Percentiles rank a stretch among this genome's conserved stretches.
Evolutionary conservation across 1,140 invertebrate genomes (phyloP).

Genomic region (Drosophila nasuta): DNA sequence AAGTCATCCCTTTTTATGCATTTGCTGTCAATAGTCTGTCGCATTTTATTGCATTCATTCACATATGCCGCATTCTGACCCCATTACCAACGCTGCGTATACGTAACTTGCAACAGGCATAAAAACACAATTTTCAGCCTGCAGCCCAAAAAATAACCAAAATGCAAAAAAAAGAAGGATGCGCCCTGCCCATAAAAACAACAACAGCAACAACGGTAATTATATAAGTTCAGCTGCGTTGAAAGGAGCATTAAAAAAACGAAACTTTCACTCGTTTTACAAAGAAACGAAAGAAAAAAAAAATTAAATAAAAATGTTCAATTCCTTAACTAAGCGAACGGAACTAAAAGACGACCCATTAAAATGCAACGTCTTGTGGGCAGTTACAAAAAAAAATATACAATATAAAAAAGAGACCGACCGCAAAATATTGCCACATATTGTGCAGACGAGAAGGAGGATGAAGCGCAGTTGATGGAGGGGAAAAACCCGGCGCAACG

Average conservation of each 20-base stretch:
- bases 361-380: slow-evolving; percentile 57
- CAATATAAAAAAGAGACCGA: slow-evolving; percentile 28
- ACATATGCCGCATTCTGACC: slow-evolving; percentile 31
- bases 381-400: slow-evolving; percentile 37
- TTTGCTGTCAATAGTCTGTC: slow-evolving; percentile 3
- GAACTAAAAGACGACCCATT: slow-evolving; percentile 62
- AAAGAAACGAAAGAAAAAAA: slow-evolving; percentile 1
- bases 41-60: slow-evolving; percentile 18
- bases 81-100: slow-evolving; percentile 49
- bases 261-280: slow-evolving; percentile 64
- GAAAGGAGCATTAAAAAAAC: slow-evolving; percentile 64
- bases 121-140: slow-evolving; percentile 6
- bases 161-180: slow-evolving; percentile 57
- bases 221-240: slow-evolving; percentile 53
- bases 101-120: slow-evolving; percentile 61
- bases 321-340: slow-evolving; percentile 72
- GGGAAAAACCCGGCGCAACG: slow-evolving; percentile 33
- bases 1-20: neutral
- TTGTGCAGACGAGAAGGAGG: neutral
- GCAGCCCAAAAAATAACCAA: neutral
- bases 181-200: slow-evolving; percentile 40
- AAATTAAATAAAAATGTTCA: slow-evolving; percentile 31
- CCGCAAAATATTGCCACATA: slow-evolving; percentile 54
- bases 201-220: slow-evolving; percentile 18
- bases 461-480: neutral